Conservation (phyloP, 2,113 vertebrate genomes). For the Mirza zaza region DNA sequence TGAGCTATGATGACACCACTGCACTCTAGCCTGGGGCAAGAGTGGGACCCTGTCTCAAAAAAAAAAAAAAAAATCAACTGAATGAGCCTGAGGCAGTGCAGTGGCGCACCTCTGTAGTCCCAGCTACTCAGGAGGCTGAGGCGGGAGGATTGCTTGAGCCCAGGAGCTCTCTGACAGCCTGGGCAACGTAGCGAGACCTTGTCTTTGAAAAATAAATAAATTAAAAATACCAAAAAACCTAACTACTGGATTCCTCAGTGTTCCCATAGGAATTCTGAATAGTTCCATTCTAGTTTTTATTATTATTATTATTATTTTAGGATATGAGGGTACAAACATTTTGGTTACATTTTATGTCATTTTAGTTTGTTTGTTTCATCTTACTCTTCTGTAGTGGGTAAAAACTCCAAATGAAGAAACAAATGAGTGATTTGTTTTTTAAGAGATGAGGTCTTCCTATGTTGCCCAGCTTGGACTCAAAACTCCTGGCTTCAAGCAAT, state of each 20-base stretch:
- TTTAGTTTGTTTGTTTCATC: background rate
- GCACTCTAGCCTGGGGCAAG: no score
- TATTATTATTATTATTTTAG: no score
- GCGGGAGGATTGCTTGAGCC: background rate
- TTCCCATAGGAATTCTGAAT: background rate
- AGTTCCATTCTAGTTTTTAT: background rate
- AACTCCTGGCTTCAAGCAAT: no score
- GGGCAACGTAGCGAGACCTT: background rate
- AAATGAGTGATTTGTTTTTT: background rate
- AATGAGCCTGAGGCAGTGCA: background rate
- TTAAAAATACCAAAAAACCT: background rate
- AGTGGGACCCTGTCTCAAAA: no score
- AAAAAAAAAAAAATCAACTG: no score
- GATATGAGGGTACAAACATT: no score
- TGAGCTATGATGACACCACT: no score
- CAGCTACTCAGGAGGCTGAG: background rate
- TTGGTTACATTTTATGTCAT: no score
- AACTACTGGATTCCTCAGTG: background rate
- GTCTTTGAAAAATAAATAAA: background rate
- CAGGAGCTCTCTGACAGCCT: background rate
- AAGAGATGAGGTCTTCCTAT: no score
- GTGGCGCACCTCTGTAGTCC: background rate
- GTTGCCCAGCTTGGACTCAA: no score
- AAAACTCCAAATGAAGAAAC: background rate
- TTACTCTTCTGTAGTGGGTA: background rate